Evolutionary conservation across 1,140 invertebrate species (phyloP).

Genomic region (Holcopasites calliopsidis): DNA sequence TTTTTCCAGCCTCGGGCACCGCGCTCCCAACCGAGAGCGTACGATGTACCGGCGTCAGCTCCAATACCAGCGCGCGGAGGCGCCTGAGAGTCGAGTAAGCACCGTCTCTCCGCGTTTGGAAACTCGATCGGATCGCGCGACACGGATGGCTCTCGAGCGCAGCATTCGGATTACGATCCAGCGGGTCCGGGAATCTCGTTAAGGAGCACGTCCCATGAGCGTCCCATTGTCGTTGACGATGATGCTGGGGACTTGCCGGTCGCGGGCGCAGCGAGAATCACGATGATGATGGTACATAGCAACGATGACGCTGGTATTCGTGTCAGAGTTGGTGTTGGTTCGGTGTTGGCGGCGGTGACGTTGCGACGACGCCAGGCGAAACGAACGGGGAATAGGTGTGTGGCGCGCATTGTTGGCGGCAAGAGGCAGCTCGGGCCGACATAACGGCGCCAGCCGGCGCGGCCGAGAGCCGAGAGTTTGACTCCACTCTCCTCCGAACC

Average conservation of each 20-base stretch:
- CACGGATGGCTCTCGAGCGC: constrained; percentile 6
- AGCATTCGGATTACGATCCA: constrained; percentile 2
- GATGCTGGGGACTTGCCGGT: too few relatives aligned
- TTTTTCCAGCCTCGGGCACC: not conserved
- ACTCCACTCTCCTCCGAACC: constrained; percentile 24
- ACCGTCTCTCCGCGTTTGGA: not conserved
- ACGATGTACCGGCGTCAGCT: not conserved
- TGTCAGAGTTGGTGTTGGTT: constrained; percentile 47
- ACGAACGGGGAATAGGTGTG: constrained; percentile 37
- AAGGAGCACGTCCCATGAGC: constrained; percentile 26
- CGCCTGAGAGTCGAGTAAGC: constrained; percentile 8
- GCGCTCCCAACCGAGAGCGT: not conserved
- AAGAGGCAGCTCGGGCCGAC: constrained; percentile 69
- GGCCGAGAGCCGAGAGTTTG: constrained; percentile 68
- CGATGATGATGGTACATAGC: not conserved
- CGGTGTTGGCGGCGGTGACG: constrained; percentile 13
- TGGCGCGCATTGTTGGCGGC: constrained; percentile 67
- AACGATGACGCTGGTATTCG: not conserved
- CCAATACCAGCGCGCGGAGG: not conserved
- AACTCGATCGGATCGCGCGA: constrained; percentile 37
- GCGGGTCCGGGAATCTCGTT: constrained; percentile 21
- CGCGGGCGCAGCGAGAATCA: too few relatives aligned
- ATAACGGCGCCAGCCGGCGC: constrained; percentile 74
- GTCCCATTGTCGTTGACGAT: not conserved
- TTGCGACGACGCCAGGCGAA: not conserved